Conservation (phyloP, 2,113 vertebrate genomes). For the Arizona elegans region DNA sequence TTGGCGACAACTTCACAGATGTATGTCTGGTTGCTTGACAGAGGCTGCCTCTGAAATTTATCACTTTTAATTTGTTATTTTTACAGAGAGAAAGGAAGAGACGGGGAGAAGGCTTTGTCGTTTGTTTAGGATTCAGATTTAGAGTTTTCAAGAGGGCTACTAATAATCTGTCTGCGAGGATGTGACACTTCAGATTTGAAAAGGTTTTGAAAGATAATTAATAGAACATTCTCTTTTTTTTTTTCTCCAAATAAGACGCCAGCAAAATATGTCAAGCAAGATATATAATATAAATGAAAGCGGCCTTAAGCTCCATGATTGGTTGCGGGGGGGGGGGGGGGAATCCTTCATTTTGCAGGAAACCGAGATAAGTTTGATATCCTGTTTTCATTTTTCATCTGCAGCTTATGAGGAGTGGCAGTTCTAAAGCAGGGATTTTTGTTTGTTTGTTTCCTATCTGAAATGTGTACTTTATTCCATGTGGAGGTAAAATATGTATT, state of each 20-base stretch:
- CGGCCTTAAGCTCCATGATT: neutral
- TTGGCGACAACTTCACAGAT: constrained; percentile 46
- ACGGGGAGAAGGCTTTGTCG: neutral
- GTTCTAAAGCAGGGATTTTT: neutral
- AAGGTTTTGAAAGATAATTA: neutral
- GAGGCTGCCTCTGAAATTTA: constrained; percentile 39
- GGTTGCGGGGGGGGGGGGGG: too few species aligned
- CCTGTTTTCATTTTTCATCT: neutral
- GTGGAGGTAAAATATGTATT: neutral
- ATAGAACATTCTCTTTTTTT: neutral
- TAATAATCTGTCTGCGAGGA: neutral
- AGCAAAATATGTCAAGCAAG: neutral
- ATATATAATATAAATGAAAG: neutral
- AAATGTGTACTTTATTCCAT: neutral
- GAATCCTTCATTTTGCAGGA: neutral
- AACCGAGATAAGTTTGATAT: neutral
- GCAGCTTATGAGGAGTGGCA: neutral
- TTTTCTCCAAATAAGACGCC: neutral
- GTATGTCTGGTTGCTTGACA: constrained; percentile 56
- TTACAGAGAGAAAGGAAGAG: neutral
- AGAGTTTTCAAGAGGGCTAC: neutral
- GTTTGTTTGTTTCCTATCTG: neutral
- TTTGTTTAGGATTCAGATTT: constrained; percentile 24
- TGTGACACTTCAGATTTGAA: constrained; percentile 2
- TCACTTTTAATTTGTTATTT: constrained; percentile 50